Conservation (phyloP, 2,113 vertebrate genomes). For the Nettapus auritus region DNA sequence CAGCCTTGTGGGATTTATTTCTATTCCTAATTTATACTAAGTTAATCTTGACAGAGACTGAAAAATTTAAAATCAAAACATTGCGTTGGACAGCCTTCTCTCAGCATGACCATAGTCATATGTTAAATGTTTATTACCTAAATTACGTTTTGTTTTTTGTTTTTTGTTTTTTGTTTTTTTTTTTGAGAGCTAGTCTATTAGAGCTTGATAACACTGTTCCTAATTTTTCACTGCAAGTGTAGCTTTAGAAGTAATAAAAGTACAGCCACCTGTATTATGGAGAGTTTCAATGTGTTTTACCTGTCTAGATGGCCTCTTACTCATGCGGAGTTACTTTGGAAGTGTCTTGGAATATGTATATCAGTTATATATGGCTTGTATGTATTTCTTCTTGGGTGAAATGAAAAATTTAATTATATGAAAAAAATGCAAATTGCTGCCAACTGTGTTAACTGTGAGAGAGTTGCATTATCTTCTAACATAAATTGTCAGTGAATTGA, state of each 20-base stretch:
- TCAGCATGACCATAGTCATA: background rate
- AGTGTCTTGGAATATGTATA: background rate
- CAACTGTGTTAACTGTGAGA: conserved; percentile 72
- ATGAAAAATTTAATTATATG: conserved; percentile 54
- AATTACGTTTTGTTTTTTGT: too few relatives aligned
- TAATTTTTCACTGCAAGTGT: background rate
- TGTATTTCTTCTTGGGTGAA: conserved; percentile 35
- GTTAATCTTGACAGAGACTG: background rate
- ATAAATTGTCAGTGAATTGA: conserved; percentile 69
- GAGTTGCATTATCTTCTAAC: conserved; percentile 66
- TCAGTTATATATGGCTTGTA: background rate
- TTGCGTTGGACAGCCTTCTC: background rate
- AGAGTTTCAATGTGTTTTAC: background rate
- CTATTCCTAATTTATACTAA: background rate
- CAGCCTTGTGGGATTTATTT: background rate
- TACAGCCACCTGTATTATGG: background rate
- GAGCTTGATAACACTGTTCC: background rate
- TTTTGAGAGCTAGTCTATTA: background rate
- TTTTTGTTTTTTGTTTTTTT: too few relatives aligned
- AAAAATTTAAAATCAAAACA: background rate
- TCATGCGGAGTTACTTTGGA: background rate
- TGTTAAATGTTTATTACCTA: background rate
- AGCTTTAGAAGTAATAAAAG: background rate
- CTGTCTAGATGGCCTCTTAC: background rate
- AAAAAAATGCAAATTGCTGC: conserved; percentile 69